Evolutionary conservation across 2,113 vertebrate species (phyloP).

Genomic region (Narcine bancroftii): DNA sequence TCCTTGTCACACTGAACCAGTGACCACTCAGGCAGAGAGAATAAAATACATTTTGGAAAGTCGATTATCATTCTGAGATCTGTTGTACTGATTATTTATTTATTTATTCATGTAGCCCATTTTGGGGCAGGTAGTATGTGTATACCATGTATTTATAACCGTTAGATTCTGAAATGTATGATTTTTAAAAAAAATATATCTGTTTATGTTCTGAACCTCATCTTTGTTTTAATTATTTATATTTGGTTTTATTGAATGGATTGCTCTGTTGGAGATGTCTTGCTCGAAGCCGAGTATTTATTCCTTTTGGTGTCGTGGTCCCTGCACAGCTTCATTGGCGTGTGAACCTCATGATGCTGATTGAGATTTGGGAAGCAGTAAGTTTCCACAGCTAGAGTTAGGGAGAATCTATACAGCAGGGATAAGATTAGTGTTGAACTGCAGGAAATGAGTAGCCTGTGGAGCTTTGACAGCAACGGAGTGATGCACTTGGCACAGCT

Average conservation of each 20-base stretch:
- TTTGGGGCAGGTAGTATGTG: background rate
- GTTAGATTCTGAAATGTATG: background rate
- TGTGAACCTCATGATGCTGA: background rate
- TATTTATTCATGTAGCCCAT: background rate
- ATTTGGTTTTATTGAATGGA: too few species aligned
- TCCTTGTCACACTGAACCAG: background rate
- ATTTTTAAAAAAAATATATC: background rate
- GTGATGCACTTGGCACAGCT: background rate
- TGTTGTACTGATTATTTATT: background rate
- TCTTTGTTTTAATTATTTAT: background rate
- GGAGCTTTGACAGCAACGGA: background rate
- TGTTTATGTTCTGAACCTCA: background rate
- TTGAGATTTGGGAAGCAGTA: background rate
- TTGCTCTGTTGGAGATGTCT: background rate
- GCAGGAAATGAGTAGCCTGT: background rate
- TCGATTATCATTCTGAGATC: background rate
- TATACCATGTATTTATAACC: background rate
- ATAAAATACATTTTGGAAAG: background rate
- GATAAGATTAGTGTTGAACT: slow-evolving; percentile 5
- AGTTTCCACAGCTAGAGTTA: background rate
- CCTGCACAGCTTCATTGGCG: background rate
- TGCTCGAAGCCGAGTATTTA: background rate
- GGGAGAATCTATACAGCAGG: background rate
- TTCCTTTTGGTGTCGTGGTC: background rate
- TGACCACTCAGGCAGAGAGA: background rate